Base-by-base conservation (phyloP, 2,797 vertebrate genomes). In the Poecile montanus region DNA sequence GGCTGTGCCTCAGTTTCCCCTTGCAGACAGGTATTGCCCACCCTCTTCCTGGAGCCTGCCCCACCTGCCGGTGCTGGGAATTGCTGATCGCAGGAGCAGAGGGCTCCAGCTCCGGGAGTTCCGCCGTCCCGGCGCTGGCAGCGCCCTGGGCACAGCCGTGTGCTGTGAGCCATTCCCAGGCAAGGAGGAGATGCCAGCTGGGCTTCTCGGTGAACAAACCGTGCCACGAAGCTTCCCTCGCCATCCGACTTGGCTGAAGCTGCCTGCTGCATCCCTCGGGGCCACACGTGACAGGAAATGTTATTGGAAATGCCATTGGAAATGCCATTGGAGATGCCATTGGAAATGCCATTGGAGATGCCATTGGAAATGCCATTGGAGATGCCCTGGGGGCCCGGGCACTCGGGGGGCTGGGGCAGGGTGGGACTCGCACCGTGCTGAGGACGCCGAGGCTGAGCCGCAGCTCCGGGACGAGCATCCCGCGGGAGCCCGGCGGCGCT, bases 1-100 rank as follows among this genome's bases (percentile, higher is more conserved):
- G 30, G n/a, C 5, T 0, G 62, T 90, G 91, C 83, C 93, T 95
- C 86, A 48, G 71, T 82, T 93, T 94, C 86, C 68, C 76, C 54
- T 25, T 8, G 45, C 40, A 60, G 32, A n/a, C 63, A 56, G 58
- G 29, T 17, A 10, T 1, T 21, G 20, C 71, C 21, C 15, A 7
- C 32, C 5, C 23, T 51, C 9, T 25, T n/a, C 62, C 77, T 8
- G 62, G 13, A 77, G 51, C 66, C 74, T 32, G 34, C 10, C 26
- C 48, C 74, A 27, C 40, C 65, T 50, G 56, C 47, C 48, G 7
- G 0, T 29, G 10, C 85, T 3, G 27, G 44, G 67, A 42, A 15
- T 2, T 4, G 72, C 7, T 25, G 0, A 2, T 11, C 17, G 18
- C 56, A 30, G 42, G 47, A 54, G 42, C 1, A 6, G 23, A 11